These are phyloP conservation scores for Lamellibrachia satsuma DNA, from an alignment of 2,888 invertebrate genomes.

Conservation along the genomic window DNA sequence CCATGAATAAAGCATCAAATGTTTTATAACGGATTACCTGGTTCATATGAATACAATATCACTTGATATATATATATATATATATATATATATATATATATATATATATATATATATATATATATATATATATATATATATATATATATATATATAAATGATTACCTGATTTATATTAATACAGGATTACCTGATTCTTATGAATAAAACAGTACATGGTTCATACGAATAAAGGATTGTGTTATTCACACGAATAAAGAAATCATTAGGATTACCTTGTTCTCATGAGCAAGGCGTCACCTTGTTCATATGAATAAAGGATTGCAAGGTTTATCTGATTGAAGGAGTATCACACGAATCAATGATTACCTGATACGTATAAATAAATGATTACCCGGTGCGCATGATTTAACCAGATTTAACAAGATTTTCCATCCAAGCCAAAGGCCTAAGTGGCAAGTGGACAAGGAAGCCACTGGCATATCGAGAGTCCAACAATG, in stretches of 20 bases:
- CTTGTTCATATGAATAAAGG: neutral
- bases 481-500: too few relatives aligned
- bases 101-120: too few relatives aligned
- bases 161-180: neutral
- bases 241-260: neutral
- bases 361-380: neutral
- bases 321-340: neutral
- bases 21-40: too few relatives aligned
- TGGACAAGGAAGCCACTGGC: too few relatives aligned
- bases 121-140: too few relatives aligned
- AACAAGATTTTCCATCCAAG: too few relatives aligned
- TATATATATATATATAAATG: too few relatives aligned
- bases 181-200: neutral
- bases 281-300: neutral
- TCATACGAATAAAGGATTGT: neutral
- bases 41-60: too few relatives aligned
- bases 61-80: too few relatives aligned
- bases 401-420: conserved; percentile 54
- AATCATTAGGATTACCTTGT: neutral
- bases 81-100: too few relatives aligned
- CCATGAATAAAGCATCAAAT: too few relatives aligned
- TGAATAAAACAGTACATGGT: neutral
- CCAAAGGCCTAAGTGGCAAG: too few relatives aligned
- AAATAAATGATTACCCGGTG: conserved; percentile 34
- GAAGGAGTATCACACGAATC: neutral